Base-by-base conservation (phyloP, 2,888 invertebrate genomes). In the Pomacea canaliculata region DNA sequence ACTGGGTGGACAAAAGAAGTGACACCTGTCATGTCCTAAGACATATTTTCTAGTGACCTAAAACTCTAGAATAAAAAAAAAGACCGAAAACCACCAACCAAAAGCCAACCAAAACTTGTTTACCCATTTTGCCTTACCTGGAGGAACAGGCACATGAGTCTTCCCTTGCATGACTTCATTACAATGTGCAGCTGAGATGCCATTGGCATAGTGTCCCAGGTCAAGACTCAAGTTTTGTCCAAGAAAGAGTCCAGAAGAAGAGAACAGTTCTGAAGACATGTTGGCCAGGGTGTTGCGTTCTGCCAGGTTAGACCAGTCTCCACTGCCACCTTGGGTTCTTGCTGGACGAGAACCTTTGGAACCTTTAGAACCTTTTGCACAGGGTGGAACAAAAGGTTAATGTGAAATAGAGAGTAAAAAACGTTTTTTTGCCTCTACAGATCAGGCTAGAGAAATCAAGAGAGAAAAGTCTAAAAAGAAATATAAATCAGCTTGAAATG, bases 101-200 rank as follows among this genome's bases (percentile, higher is more conserved):
- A 16, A 56, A 56, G 5, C 37, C 1, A 16, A 16, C 4, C 51
- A 56, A 56, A 16, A 56, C 51, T 16, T 4, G 51, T 56, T 63
- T 18, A 19, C 7, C 7, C 63, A 12, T 66, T 27, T 18, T 9
- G 56, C 23, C 71, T 70, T 27, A 85, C 85, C 85, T 79, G 89
- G 89, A 37, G 89, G 89, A 56, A 88, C 84, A 49, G 83, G 78
- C 13, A 88, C 87, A 62, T 87, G 84, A 68, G 85, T 88, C 71
- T 81, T 87, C 66, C 88, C 89, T 75, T 87, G 86, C 27, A 87
- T 82, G n/a, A 89, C 85, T 76, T 85, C 89, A 66, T 84, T 85
- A 78, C 83, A 85, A 48, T 80, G 16, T 0, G 66, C 51, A 16
- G 59, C 56, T 16, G 56, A 67, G 63, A 23, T 19, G 37, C 74